Evolutionary conservation across 2,797 vertebrate species (phyloP).

Genomic region (Siniperca obscura): DNA sequence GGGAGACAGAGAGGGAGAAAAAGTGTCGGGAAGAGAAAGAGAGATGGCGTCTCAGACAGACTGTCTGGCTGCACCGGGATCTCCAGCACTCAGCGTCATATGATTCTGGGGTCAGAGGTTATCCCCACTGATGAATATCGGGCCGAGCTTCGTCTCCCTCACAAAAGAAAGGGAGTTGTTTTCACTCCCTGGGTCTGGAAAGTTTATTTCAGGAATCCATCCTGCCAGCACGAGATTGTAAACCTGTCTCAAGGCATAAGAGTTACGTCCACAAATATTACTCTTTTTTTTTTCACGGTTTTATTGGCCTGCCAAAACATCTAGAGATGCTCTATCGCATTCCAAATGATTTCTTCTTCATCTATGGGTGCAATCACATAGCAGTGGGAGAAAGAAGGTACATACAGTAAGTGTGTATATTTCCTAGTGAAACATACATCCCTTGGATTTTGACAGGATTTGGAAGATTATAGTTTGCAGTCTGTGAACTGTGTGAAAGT

Average conservation of each 20-base stretch:
- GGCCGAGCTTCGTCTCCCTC: constrained; percentile 77
- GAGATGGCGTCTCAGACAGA: constrained; percentile 86
- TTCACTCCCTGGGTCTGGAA: constrained; percentile 85
- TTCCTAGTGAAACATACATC: constrained; percentile 69
- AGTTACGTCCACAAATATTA: constrained; percentile 84
- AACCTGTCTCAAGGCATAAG: constrained; percentile 83
- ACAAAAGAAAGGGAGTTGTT: constrained; percentile 83
- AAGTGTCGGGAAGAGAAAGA: constrained; percentile 63
- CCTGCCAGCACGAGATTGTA: constrained; percentile 85
- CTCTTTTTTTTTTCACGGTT: constrained; percentile 47
- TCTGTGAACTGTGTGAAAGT: constrained; percentile 71
- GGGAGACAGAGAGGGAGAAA: constrained; percentile 49
- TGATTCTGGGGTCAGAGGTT: constrained; percentile 88
- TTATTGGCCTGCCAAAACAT: constrained; percentile 77
- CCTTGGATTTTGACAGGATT: constrained; percentile 71
- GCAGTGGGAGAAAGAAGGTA: constrained; percentile 29
- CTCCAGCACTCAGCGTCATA: constrained; percentile 87
- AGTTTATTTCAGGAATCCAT: constrained; percentile 87
- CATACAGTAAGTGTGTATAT: constrained; percentile 30
- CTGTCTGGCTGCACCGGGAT: constrained; percentile 89
- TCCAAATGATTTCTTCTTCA: constrained; percentile 40
- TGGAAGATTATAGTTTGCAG: constrained; percentile 75
- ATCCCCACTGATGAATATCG: constrained; percentile 89
- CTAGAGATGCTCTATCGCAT: constrained; percentile 60
- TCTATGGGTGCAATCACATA: constrained; percentile 51